Base-by-base conservation (phyloP, 1,140 invertebrate species). In the Cyclina sinensis region DNA sequence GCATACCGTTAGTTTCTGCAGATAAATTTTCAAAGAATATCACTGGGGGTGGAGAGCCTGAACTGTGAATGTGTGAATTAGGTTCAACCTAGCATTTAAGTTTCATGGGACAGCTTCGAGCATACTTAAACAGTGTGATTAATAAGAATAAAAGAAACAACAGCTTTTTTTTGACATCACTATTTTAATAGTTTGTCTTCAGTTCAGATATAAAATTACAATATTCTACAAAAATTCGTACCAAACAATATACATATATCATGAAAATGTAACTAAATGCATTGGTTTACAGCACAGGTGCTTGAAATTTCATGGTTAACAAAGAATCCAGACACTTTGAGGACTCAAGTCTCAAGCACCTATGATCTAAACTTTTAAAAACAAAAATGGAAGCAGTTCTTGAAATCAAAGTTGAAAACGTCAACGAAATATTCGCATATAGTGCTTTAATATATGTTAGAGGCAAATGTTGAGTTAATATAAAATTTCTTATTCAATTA, bases 181-280 rank as follows among this genome's bases (percentile, higher is more conserved):
- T 78, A 54, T 78, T 76, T 78, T 78, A 78, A 78, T 78, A 78
- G 74, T 48, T n/a, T 48, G 74, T 51, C 48, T 78, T 78, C 74
- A 78, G 74, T 78, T 78, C 39, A 43, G 18, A n/a, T 74, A 74
- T 43, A 74, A 78, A 54, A 78, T 54, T 78, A 78, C 74, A 78
- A 78, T 78, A 78, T 78, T 76, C 35, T 35, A 51, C 35, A 43
- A 54, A 78, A 70, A 78, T 57, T 74, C 54, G 43, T 78, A 78
- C 74, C 74, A 78, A 78, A 78, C 74, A 78, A 78, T 78, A 78
- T 78, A 78, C 74, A 78, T 78, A 78, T 78, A 78, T 78, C 32
- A 37, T 78, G 3, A 78, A 78, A 78, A 78, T 78, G 54, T 51
- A 78, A n/a, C 11, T 30, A 78, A 78, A 51, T 35, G 46, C 46